phyloP scores from a whole-genome alignment of 2,797 vertebrate genomes.

The Phoeniculus purpureus region DNA sequence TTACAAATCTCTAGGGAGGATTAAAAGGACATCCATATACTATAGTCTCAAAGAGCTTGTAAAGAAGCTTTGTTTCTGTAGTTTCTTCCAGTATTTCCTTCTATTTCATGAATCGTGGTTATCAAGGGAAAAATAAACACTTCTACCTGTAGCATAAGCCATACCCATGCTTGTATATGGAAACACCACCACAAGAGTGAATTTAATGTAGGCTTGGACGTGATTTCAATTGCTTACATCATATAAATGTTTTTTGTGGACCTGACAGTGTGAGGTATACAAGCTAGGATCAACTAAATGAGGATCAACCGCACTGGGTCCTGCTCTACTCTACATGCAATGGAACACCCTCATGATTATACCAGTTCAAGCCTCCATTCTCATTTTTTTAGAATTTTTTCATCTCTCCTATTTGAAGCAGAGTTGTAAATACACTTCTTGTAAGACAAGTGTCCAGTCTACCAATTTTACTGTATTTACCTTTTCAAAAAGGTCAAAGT shows the following conservation, averaged over 20 bases:
- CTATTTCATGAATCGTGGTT: not conserved
- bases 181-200: not conserved
- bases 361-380: not conserved
- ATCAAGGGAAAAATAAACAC: not conserved
- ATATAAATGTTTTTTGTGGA: not conserved
- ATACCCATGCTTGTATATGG: not conserved
- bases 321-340: not conserved
- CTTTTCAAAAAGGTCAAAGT: not conserved
- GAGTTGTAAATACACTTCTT: not conserved
- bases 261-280: not conserved
- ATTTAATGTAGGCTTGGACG: not conserved
- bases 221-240: not conserved
- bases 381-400: not conserved
- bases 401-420: not conserved
- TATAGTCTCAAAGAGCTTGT: slow-evolving; percentile 1
- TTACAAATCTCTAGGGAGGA: slow-evolving; percentile 11
- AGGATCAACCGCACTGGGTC: not conserved
- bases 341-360: not conserved
- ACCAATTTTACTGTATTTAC: not conserved
- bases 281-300: not conserved
- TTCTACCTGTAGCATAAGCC: not conserved
- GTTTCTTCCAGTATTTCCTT: not conserved
- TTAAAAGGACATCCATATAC: slow-evolving; percentile 36
- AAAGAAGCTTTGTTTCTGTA: not conserved
- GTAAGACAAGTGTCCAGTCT: not conserved